Evolutionary conservation across 2,113 vertebrate species (phyloP).

Genomic region (Diphyllodes magnificus): DNA sequence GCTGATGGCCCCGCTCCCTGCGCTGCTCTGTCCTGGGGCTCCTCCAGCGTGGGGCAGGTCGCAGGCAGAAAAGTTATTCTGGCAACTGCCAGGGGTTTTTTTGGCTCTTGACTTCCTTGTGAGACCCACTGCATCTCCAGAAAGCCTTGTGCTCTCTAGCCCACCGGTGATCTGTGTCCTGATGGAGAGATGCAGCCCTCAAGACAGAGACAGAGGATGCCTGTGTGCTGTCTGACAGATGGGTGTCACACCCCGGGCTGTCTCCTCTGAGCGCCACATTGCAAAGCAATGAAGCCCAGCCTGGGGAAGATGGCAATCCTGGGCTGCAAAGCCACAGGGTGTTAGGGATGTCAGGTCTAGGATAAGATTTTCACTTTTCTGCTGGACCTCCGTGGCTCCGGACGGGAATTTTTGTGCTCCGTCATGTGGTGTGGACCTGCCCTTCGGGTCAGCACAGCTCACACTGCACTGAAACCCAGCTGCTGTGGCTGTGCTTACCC

Average conservation of each 20-base stretch:
- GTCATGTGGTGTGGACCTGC: background rate
- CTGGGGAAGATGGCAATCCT: background rate
- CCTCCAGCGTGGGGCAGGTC: background rate
- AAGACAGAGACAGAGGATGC: background rate
- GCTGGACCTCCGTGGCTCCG: accelerated
- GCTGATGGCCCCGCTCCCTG: background rate
- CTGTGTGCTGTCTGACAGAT: background rate
- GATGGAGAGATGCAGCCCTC: background rate
- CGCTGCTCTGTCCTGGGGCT: background rate
- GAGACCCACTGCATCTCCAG: background rate
- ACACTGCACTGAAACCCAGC: background rate
- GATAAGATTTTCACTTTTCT: background rate
- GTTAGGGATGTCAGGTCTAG: background rate
- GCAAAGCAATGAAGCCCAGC: background rate
- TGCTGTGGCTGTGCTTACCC: background rate
- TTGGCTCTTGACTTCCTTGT: background rate
- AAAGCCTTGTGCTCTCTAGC: accelerated
- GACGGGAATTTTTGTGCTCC: background rate
- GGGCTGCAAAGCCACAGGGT: background rate
- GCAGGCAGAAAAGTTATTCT: background rate
- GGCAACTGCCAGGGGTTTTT: background rate
- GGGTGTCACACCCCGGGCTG: background rate
- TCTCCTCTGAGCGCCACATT: background rate
- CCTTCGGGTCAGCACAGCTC: accelerated
- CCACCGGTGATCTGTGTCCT: accelerated